Base-by-base conservation (phyloP, 2,888 invertebrate genomes). In the Acrobeloides nanus region DNA sequence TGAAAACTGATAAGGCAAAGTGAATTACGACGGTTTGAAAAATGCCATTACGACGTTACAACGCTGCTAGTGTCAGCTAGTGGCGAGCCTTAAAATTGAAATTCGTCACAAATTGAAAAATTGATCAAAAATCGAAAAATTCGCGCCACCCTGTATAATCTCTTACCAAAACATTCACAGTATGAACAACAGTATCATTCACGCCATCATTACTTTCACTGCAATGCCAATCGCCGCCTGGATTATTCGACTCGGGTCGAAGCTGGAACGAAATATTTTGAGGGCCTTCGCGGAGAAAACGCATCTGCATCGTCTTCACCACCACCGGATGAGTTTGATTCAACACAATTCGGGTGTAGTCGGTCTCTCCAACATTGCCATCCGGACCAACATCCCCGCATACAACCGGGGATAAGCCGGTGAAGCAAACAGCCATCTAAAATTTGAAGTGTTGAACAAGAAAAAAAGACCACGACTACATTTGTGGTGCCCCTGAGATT, bases 241-340 rank as follows among this genome's bases (percentile, higher is more conserved):
- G 45, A 5, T 55, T 24, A 27, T 33, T 29, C 7, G 33, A 20
- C 20, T 50, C 44, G 23, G 34, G 33, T 18, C 46, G 25, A 5
- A 51, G 17, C 38, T 65, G 45, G 26, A 49, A 55, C 8, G 47
- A 35, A 20, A 62, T 12, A 37, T 59, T 59, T 29, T 59, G 50
- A 7, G 29, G 27, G 2, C 58, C 60, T 20, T 37, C 53, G 49
- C 43, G 43, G 3, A 59, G 37, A 29, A 53, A 62, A n/a, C 48
- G 44, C 12, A 61, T 38, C 24, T 47, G 49, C 23, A 69, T 46
- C 2, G 53, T 56, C 40, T 68, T 68, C n/a, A 55, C 55, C 24
- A 57, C 54, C 18, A 58, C 47, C 1, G 56, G 51, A 4, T 50
- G 32, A 17, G 38, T 33, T 29, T 46, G 39, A 12, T 51, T 46